Percentiles rank a stretch among this genome's conserved stretches.
Conservation (phyloP, 1,140 invertebrate genomes). For the Zaprionus camerounensis region DNA sequence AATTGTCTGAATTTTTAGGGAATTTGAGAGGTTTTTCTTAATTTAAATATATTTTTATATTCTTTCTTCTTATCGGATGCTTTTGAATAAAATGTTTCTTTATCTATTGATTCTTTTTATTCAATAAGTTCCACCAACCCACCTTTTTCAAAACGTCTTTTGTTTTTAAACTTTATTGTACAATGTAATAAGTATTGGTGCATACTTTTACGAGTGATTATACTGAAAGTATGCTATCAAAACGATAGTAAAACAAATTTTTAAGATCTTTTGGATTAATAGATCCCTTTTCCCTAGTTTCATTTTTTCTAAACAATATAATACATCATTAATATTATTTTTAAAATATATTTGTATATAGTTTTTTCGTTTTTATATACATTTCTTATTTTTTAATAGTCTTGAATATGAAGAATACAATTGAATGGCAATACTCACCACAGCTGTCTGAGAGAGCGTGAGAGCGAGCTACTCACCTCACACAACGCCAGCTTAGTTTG, state of each 20-base stretch:
- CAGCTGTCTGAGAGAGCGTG: neutral
- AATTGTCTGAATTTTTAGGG: neutral
- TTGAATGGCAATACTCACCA: constrained; percentile 19
- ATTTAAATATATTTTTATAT: neutral
- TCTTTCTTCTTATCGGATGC: neutral
- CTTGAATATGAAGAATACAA: neutral
- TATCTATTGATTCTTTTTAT: neutral
- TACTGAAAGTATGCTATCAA: neutral
- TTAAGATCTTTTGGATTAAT: neutral
- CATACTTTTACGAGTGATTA: neutral
- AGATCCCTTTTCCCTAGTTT: no score
- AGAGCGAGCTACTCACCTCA: constrained; percentile 9
- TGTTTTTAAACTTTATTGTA: neutral
- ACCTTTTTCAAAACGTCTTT: neutral
- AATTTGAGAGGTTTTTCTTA: neutral
- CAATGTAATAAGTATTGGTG: neutral
- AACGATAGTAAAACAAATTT: neutral
- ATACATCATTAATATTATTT: neutral
- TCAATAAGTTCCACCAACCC: neutral
- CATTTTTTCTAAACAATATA: no score
- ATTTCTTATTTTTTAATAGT: neutral
- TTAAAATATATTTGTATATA: neutral
- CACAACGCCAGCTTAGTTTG: neutral
- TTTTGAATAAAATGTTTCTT: neutral
- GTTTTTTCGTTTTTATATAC: neutral